Evolutionary conservation across 2,888 invertebrate genomes (phyloP).

Genomic region (Slavum lentiscoides): DNA sequence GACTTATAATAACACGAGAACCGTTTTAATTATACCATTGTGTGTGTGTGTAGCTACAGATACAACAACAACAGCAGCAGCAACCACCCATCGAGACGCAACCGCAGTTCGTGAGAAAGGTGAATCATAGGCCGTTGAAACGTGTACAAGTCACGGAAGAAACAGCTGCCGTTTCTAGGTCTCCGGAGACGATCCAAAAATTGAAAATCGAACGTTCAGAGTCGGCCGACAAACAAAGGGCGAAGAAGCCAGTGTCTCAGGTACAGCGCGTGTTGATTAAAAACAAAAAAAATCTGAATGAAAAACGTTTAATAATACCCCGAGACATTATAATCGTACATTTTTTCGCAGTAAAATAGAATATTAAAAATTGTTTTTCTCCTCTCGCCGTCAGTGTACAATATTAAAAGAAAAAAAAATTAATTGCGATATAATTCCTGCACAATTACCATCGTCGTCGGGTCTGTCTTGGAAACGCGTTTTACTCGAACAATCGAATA

Average conservation of each 20-base stretch:
- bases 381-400: too few relatives aligned
- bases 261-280: constrained; percentile 58
- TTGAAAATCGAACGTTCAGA: constrained; percentile 29
- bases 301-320: too few relatives aligned
- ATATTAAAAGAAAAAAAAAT: too few relatives aligned
- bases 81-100: constrained; percentile 10
- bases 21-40: not conserved
- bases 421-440: too few relatives aligned
- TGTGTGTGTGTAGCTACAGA: constrained; percentile 4
- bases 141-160: constrained; percentile 38
- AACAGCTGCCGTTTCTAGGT: constrained; percentile 21
- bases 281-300: too few relatives aligned
- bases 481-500: too few relatives aligned
- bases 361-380: too few relatives aligned
- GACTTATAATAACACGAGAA: not conserved
- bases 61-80: not conserved
- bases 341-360: too few relatives aligned
- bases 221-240: constrained; percentile 56
- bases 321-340: too few relatives aligned
- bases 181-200: constrained; percentile 49
- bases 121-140: constrained; percentile 37
- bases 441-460: too few relatives aligned
- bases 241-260: constrained; percentile 74
- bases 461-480: too few relatives aligned
- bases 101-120: constrained; percentile 26